phyloP scores from a whole-genome alignment of 2,797 vertebrate genomes.

The Danio aesculapii region DNA sequence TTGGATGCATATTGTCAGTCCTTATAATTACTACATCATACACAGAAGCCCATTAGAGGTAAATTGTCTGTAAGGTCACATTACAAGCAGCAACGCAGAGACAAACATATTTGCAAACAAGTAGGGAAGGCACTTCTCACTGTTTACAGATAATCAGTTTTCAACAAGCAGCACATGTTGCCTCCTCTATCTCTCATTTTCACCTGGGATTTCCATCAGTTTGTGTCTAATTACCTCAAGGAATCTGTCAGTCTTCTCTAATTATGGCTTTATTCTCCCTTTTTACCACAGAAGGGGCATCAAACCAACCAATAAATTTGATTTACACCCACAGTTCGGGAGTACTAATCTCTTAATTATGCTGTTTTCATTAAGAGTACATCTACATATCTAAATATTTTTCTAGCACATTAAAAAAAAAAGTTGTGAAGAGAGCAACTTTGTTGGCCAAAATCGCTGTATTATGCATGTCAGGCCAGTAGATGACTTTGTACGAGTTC shows the following conservation, averaged over 20 bases:
- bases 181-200: conserved; percentile 53
- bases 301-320: conserved; percentile 69
- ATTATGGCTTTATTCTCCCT: conserved; percentile 71
- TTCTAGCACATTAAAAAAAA: too few relatives aligned
- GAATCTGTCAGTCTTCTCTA: conserved; percentile 76
- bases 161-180: conserved; percentile 61
- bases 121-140: conserved; percentile 55
- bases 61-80: conserved; percentile 62
- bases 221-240: conserved; percentile 77
- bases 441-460: too few relatives aligned
- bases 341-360: conserved; percentile 42
- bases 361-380: conserved; percentile 24
- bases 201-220: conserved; percentile 74
- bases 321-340: conserved; percentile 60
- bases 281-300: conserved; percentile 62
- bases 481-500: too few relatives aligned
- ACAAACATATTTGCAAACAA: conserved; percentile 71
- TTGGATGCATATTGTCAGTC: conserved; percentile 78
- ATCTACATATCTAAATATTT: too few relatives aligned
- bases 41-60: conserved; percentile 62
- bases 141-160: conserved; percentile 70
- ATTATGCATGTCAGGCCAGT: too few relatives aligned
- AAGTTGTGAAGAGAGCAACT: too few relatives aligned
- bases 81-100: conserved; percentile 58
- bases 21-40: conserved; percentile 75